These are phyloP conservation scores for Etheostoma perlongum DNA, from an alignment of 2,797 vertebrate genomes.

Conservation along the genomic window DNA sequence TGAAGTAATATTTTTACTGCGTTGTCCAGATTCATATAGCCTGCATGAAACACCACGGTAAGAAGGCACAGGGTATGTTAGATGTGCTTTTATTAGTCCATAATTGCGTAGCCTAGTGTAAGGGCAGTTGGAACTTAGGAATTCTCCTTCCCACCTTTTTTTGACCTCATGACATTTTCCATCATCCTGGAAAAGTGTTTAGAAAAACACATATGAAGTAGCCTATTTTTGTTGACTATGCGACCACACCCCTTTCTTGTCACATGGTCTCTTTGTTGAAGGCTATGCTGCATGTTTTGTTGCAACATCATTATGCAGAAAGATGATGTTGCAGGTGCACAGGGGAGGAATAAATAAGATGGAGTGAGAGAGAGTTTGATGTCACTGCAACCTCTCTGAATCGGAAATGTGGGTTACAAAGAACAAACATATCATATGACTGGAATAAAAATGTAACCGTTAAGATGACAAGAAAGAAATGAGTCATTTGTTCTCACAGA, in stretches of 20 bases:
- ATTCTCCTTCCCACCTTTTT: too few species aligned
- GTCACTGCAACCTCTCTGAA: slow-evolving; percentile 23
- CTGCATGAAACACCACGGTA: too few species aligned
- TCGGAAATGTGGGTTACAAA: slow-evolving; percentile 11
- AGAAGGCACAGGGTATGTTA: too few species aligned
- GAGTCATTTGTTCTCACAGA: neutral
- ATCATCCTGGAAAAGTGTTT: too few species aligned
- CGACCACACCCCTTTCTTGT: slow-evolving; percentile 2
- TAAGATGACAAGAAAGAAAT: slow-evolving; percentile 13
- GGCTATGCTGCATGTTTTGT: slow-evolving; percentile 20
- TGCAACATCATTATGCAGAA: slow-evolving; percentile 53
- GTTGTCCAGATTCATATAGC: too few species aligned
- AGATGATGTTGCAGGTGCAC: slow-evolving; percentile 26
- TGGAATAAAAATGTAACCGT: slow-evolving; percentile 8
- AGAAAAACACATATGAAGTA: too few species aligned
- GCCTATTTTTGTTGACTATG: too few species aligned
- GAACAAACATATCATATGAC: neutral
- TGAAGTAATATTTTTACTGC: too few species aligned
- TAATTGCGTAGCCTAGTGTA: too few species aligned
- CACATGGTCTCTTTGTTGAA: slow-evolving; percentile 44
- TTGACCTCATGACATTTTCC: too few species aligned
- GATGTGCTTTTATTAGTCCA: too few species aligned
- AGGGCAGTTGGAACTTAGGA: too few species aligned
- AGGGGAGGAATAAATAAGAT: neutral
- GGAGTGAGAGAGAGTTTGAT: neutral